Conservation (phyloP, 2,888 invertebrate genomes). For the Drosophila borealis region DNA sequence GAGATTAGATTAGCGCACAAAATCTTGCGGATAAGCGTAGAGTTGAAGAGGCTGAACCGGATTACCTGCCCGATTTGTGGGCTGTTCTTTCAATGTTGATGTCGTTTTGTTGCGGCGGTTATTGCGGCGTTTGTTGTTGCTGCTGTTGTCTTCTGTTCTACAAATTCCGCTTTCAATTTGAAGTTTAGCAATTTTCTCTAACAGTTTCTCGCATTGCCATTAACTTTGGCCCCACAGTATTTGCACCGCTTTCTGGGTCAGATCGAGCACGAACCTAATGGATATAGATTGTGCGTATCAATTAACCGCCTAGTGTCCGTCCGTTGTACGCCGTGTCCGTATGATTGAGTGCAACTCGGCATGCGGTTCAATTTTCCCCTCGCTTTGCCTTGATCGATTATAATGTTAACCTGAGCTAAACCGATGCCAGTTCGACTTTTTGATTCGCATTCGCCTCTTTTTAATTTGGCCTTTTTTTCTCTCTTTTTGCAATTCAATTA, state of each 20-base stretch:
- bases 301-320: conserved; percentile 66
- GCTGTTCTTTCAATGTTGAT: conserved; percentile 24
- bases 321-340: conserved; percentile 35
- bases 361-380: conserved; percentile 67
- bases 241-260: conserved; percentile 74
- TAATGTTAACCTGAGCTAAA: conserved; percentile 70
- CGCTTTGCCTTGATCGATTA: conserved; percentile 80
- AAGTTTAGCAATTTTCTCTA: conserved; percentile 44
- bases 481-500: conserved; percentile 73
- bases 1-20: conserved; percentile 54
- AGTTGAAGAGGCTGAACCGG: conserved; percentile 49
- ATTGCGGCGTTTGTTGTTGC: conserved; percentile 1
- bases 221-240: conserved; percentile 47
- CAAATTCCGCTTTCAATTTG: conserved; percentile 41
- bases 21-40: conserved; percentile 31
- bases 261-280: conserved; percentile 66
- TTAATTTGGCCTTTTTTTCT: conserved; percentile 29
- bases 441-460: conserved; percentile 44
- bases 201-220: conserved; percentile 41
- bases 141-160: conserved; percentile 13
- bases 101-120: conserved; percentile 4
- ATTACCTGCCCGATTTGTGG: conserved; percentile 38
- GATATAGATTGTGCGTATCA: conserved; percentile 77
- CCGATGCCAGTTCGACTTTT: conserved; percentile 45
- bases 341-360: conserved; percentile 71